phyloP scores from a whole-genome alignment of 2,113 vertebrate species.

The Poecile atricapillus region DNA sequence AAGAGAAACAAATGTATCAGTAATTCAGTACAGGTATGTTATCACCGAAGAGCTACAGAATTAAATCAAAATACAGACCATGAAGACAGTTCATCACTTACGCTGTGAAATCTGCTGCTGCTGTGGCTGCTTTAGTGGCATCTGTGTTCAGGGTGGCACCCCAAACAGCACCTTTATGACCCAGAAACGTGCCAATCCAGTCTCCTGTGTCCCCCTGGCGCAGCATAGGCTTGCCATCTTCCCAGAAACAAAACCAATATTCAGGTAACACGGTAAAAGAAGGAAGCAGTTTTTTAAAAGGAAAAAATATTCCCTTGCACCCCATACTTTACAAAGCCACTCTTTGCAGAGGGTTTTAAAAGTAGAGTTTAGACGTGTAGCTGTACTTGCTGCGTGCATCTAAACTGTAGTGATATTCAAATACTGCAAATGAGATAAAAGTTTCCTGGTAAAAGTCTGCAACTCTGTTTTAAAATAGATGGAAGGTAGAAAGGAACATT shows the following conservation, averaged over 20 bases:
- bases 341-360: background rate
- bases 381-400: background rate
- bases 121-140: conserved; percentile 96
- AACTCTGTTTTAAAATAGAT: background rate
- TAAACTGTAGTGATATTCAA: accelerated
- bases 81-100: conserved; percentile 71
- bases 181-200: conserved; percentile 98
- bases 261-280: background rate
- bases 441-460: background rate
- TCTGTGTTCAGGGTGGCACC: conserved; percentile 95
- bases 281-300: background rate
- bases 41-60: background rate
- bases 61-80: background rate
- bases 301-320: background rate
- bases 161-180: conserved; percentile 99
- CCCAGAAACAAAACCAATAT: background rate
- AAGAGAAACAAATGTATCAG: background rate
- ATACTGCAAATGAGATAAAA: background rate
- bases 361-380: background rate
- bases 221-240: conserved; percentile 98
- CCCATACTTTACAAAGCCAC: background rate
- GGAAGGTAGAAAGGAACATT: accelerated
- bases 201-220: conserved; percentile 98
- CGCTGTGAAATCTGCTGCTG: conserved; percentile 97
- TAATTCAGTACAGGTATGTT: background rate